phyloP scores from a whole-genome alignment of 1,140 invertebrate genomes.

The Hypsibius dujardini region DNA sequence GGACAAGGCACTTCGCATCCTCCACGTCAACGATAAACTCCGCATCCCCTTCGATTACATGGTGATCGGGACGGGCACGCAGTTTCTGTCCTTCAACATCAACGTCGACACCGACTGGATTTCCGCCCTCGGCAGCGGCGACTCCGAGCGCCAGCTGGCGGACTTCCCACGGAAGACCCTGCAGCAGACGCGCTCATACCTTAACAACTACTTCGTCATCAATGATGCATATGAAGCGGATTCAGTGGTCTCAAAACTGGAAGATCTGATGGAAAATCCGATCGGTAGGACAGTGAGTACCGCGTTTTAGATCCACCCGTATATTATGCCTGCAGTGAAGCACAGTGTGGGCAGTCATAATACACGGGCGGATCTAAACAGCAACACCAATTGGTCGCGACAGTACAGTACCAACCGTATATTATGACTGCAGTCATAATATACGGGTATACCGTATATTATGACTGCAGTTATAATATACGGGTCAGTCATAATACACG shows the following conservation, averaged over 20 bases:
- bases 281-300: too few relatives aligned
- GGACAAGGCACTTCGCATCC: neutral
- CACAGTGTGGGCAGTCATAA: too few relatives aligned
- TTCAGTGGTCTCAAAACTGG: neutral
- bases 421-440: too few relatives aligned
- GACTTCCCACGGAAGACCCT: neutral
- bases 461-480: too few relatives aligned
- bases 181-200: neutral
- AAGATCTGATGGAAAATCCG: neutral
- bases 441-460: too few relatives aligned
- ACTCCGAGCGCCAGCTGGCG: neutral
- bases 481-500: too few relatives aligned
- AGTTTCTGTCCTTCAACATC: conserved; percentile 12
- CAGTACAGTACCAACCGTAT: too few relatives aligned
- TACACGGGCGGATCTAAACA: too few relatives aligned
- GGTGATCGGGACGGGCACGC: conserved; percentile 6
- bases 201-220: conserved; percentile 6
- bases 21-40: neutral
- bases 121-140: neutral
- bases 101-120: neutral
- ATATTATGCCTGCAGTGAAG: too few relatives aligned
- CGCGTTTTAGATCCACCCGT: too few relatives aligned
- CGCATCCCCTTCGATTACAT: conserved; percentile 4
- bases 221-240: conserved; percentile 7
- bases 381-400: too few relatives aligned